phyloP scores from a whole-genome alignment of 2,113 vertebrate genomes.

The Pogonocichla stellata region DNA sequence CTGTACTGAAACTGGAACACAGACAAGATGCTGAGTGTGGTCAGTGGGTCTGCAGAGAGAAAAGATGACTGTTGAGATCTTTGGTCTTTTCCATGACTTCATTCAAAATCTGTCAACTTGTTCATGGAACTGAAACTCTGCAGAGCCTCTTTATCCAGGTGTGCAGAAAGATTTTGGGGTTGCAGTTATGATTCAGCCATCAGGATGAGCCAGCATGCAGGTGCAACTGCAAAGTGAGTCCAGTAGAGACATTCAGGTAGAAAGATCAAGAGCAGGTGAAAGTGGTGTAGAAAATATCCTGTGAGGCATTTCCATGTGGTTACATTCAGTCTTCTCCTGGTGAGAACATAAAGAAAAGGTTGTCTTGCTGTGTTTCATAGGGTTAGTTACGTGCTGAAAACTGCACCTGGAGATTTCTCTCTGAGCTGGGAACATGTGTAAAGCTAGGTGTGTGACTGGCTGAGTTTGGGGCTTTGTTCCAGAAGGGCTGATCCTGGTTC shows the following conservation, averaged over 20 bases:
- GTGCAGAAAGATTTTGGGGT: not conserved
- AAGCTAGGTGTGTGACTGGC: not conserved
- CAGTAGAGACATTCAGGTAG: not conserved
- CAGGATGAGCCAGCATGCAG: not conserved
- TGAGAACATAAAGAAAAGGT: not conserved
- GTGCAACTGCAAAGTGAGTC: not conserved
- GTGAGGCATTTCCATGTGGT: accelerated
- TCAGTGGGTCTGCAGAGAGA: not conserved
- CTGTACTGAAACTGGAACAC: not conserved
- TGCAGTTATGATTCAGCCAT: not conserved
- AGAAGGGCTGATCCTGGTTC: not conserved
- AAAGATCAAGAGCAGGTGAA: not conserved
- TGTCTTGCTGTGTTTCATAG: not conserved
- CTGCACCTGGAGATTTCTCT: not conserved
- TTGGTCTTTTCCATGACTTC: not conserved
- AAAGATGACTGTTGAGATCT: not conserved
- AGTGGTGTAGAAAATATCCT: not conserved
- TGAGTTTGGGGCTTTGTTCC: not conserved
- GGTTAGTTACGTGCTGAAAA: not conserved
- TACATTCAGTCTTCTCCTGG: not conserved
- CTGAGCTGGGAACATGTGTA: not conserved
- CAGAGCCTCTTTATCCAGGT: accelerated
- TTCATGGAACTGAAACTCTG: not conserved
- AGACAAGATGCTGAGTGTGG: not conserved
- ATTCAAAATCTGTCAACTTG: not conserved